Base-by-base conservation (phyloP, 2,113 vertebrate genomes). In the Zapornia atra region DNA sequence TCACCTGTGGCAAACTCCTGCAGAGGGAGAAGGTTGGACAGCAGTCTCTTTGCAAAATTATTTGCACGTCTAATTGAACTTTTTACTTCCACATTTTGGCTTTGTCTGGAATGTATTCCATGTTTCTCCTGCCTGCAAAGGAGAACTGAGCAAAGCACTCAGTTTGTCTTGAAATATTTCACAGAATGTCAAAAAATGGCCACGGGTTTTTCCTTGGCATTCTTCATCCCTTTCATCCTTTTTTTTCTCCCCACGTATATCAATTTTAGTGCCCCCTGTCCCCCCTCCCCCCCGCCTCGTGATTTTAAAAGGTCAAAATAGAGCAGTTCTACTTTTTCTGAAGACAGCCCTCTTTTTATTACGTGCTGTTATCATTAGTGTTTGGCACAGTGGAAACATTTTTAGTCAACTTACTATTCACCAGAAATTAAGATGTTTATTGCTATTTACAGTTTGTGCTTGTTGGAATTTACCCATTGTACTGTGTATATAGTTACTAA, bases 31-130 rank as follows among this genome's bases (percentile, higher is more conserved):
- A 68, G 6, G 18, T 66, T 70, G 33, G 38, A 38, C 26, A 22
- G 7, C 25, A 75, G 15, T 34, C 29, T 65, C 82, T 60, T 78
- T 84, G n/a, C n/a, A n/a, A n/a, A n/a, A n/a, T n/a, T n/a, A n/a
- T n/a, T n/a, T n/a, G n/a, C n/a, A n/a, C n/a, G n/a, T n/a, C n/a
- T n/a, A n/a, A n/a, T n/a, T n/a, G n/a, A n/a, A n/a, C n/a, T n/a
- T n/a, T n/a, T n/a, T n/a, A n/a, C n/a, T n/a, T 59, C 34, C 0
- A 0, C 80, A n/a, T 46, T 46, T 93, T 80, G 42, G 33, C 51
- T 76, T 79, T 59, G 40, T 40, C 12, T 14, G 40, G 40, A 40
- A n/a, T n/a, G 5, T 88, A 60, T 69, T 90, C 36, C 25, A 12
- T 51, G 25, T 92, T 93, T 50, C 20, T 89, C 22, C 31, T 56